Conservation (phyloP, 2,113 vertebrate species). For the Ameiurus melas region DNA sequence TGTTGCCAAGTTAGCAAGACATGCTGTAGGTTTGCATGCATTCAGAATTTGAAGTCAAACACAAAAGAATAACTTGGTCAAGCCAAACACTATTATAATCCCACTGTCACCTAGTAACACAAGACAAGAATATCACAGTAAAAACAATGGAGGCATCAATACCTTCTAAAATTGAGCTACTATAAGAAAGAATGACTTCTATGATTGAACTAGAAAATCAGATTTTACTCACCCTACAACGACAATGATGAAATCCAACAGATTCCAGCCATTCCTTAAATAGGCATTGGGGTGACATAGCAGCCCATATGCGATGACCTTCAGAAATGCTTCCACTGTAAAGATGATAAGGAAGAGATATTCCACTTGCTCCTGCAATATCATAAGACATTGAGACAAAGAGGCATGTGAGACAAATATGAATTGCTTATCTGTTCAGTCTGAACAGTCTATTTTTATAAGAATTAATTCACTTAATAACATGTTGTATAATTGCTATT, state of each 20-base stretch:
- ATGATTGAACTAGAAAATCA: background rate
- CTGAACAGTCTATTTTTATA: background rate
- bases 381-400: constrained; percentile 25
- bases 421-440: background rate
- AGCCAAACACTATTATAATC: background rate
- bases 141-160: background rate
- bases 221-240: constrained; percentile 91
- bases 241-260: constrained; percentile 99
- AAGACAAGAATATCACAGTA: background rate
- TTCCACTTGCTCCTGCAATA: constrained; percentile 92
- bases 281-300: constrained; percentile 99
- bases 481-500: background rate
- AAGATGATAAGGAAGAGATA: constrained; percentile 99
- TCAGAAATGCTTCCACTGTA: constrained; percentile 99
- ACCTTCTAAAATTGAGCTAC: background rate
- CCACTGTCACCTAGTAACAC: background rate
- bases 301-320: constrained; percentile 98
- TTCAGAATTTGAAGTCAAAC: background rate
- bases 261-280: constrained; percentile 99
- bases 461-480: background rate
- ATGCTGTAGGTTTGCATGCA: background rate
- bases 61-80: background rate
- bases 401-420: background rate
- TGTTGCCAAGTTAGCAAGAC: background rate
- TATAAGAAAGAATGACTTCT: background rate